phyloP scores from a whole-genome alignment of 2,888 invertebrate genomes.

The Eristalinus sepulchralis region DNA sequence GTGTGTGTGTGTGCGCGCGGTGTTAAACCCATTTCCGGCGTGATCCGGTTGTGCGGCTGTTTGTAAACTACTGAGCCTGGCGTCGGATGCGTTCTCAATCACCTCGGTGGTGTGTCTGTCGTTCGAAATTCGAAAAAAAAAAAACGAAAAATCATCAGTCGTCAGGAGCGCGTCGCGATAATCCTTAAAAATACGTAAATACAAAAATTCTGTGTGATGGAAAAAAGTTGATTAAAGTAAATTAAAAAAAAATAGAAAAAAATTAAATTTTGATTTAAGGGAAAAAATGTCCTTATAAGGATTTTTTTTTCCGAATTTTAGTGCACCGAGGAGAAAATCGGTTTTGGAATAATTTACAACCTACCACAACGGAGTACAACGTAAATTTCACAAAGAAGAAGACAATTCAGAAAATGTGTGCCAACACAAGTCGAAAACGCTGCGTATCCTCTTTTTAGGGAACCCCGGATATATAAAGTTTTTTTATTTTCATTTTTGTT shows the following conservation, averaged over 20 bases:
- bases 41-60: constrained; percentile 20
- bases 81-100: not conserved
- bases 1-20: constrained; percentile 4
- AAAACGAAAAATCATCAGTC: not conserved
- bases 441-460: constrained; percentile 40
- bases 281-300: too few species aligned
- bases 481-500: not conserved
- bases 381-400: not conserved
- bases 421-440: not conserved
- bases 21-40: constrained; percentile 10
- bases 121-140: not conserved
- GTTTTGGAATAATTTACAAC: constrained; percentile 22
- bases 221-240: constrained; percentile 26
- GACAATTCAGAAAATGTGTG: not conserved
- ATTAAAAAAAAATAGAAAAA: constrained; percentile 15
- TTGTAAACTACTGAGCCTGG: constrained; percentile 16
- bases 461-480: not conserved
- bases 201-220: not conserved
- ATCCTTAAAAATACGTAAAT: not conserved
- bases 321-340: constrained; percentile 11
- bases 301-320: too few species aligned
- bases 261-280: too few species aligned
- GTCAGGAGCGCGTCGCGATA: not conserved
- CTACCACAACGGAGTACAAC: constrained; percentile 37
- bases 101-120: not conserved